Base-by-base conservation (phyloP, 2,888 invertebrate genomes). In the Arrhopalites spinosus region DNA sequence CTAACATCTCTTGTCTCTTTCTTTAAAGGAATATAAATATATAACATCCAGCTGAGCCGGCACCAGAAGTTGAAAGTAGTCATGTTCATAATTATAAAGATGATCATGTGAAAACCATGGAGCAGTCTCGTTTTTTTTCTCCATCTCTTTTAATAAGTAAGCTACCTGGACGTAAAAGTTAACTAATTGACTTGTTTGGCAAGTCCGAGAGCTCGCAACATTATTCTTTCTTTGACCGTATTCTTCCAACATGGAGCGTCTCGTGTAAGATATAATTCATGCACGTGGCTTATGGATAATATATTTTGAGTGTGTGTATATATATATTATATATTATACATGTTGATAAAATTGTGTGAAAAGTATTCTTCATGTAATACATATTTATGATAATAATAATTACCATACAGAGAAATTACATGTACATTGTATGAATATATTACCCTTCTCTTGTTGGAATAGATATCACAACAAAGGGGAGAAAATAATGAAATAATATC, bases 21-120 rank as follows among this genome's bases (percentile, higher is more conserved):
- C n/a, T n/a, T n/a, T n/a, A n/a, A n/a, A n/a, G n/a, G n/a, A n/a
- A n/a, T n/a, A n/a, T n/a, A n/a, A n/a, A n/a, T n/a, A n/a, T n/a
- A n/a, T n/a, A n/a, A n/a, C n/a, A n/a, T 36, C 36, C 36, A 36
- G 36, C 36, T n/a, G 50, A 50, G 50, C 50, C 3, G 50, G n/a
- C n/a, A n/a, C n/a, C n/a, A n/a, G n/a, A n/a, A 50, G n/a, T 15
- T 3, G n/a, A 50, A 45, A 50, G 50, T 13, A 50, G 50, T 50
- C 50, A 50, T 50, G 50, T 15, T 50, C 50, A 50, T 50, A 50
- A 50, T 50, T 50, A n/a, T n/a, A 50, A 50, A 50, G 50, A 50
- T 3, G 36, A 36, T 3, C 36, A 11, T 7, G 36, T 3, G 36
- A 45, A 50, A 50, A 50, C 50, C 50, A n/a, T 50, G 50, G n/a